Percentiles rank a stretch among this genome's conserved stretches.
Evolutionary conservation across 2,888 invertebrate species (phyloP).

Genomic region (Diarsia rubi): DNA sequence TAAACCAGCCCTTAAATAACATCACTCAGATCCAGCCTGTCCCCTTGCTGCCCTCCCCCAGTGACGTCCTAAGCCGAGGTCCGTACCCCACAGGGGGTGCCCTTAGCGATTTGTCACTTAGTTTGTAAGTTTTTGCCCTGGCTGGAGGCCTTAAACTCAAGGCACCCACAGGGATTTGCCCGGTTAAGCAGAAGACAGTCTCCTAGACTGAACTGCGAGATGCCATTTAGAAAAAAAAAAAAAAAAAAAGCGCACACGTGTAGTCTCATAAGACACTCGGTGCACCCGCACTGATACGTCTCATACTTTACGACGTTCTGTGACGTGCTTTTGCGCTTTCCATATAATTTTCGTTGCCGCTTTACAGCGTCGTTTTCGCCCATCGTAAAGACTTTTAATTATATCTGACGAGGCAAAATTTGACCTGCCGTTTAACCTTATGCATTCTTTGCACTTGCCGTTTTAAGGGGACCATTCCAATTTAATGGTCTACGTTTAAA

Average conservation of each 20-base stretch:
- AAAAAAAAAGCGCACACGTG: constrained; percentile 42
- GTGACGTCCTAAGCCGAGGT: too few species aligned
- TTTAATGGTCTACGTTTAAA: constrained; percentile 77
- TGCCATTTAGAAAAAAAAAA: too few species aligned
- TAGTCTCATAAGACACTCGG: constrained; percentile 35
- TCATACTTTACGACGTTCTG: constrained; percentile 79
- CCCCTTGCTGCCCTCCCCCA: too few species aligned
- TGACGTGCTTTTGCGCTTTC: constrained; percentile 77
- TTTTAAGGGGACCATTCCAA: constrained; percentile 72
- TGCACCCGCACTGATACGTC: constrained; percentile 60
- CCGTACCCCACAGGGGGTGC: too few species aligned
- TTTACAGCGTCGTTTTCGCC: constrained; percentile 87
- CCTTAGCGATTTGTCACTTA: too few species aligned
- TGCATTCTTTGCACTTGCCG: constrained; percentile 78
- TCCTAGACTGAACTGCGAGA: too few species aligned
- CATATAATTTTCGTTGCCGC: constrained; percentile 81
- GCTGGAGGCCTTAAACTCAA: too few species aligned
- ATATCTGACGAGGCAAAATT: constrained; percentile 84
- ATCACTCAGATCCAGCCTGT: too few species aligned
- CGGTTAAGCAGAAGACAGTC: too few species aligned
- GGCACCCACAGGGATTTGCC: too few species aligned
- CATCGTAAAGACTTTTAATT: constrained; percentile 87
- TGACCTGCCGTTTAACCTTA: constrained; percentile 77
- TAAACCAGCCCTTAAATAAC: too few species aligned
- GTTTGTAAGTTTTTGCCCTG: too few species aligned